phyloP scores from a whole-genome alignment of 30 jellyfish, hydroid and myxozoan genomes.

The Cassiopea xamachana region DNA sequence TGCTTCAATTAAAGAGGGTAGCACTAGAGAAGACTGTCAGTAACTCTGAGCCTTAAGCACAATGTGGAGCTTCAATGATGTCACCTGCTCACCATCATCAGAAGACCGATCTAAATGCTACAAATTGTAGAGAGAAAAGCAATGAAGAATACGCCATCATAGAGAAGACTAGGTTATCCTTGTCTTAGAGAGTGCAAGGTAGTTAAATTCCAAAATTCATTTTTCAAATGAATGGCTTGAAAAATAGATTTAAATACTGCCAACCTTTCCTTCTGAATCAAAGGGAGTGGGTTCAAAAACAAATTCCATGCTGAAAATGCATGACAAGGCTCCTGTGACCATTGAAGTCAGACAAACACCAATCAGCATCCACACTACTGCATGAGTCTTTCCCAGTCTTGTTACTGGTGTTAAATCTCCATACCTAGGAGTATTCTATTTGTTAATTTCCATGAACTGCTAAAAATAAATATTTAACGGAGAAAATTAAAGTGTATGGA shows the following conservation, averaged over 20 bases:
- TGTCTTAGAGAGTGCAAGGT: too few relatives aligned
- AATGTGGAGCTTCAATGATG: too few relatives aligned
- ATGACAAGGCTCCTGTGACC: slow-evolving; percentile 27
- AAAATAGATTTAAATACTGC: background rate
- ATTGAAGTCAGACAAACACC: slow-evolving; percentile 33
- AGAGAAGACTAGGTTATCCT: too few relatives aligned
- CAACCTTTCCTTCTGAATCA: slow-evolving; percentile 24
- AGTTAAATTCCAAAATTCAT: too few relatives aligned
- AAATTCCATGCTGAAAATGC: background rate
- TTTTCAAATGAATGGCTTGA: background rate
- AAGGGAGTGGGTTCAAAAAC: background rate
- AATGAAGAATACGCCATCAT: too few relatives aligned
- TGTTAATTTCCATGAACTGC: background rate
- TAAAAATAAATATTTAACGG: background rate
- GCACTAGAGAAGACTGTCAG: too few relatives aligned
- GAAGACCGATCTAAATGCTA: too few relatives aligned
- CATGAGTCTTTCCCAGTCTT: slow-evolving; percentile 15
- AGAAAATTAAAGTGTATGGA: too few relatives aligned
- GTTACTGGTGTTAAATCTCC: slow-evolving; percentile 57
- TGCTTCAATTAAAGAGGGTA: too few relatives aligned
- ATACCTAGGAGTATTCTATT: background rate
- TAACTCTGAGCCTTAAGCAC: too few relatives aligned
- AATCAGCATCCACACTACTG: slow-evolving; percentile 28
- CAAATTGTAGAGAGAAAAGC: too few relatives aligned
- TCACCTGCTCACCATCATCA: too few relatives aligned